Base-by-base conservation (phyloP, 1,140 invertebrate species). In the Scaptomyza graminum region DNA sequence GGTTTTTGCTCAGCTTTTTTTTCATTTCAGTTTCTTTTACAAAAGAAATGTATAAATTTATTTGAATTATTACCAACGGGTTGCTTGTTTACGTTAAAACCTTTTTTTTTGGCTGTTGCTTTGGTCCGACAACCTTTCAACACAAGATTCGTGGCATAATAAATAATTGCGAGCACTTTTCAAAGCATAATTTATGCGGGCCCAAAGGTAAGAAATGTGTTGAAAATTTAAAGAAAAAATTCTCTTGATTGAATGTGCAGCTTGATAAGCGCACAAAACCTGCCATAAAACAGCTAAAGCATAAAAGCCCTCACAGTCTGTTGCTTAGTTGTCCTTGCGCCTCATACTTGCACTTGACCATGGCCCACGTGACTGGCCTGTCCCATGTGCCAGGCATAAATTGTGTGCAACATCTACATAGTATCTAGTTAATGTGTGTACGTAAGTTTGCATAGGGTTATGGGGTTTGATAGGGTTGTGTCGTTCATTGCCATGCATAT, bases 121-220 rank as follows among this genome's bases (percentile, higher is more conserved):
- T 22, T 9, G 41, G 13, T 41, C 61, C 49, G 71, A 63, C 65
- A 69, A 56, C 37, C 65, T 79, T 83, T 83, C 79, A 82, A 64
- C 79, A 68, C 49, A 5, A 63, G 74, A 74, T 69, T 81, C 60
- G 73, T 67, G 71, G 67, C 75, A 83, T 76, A 79, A 83, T 83
- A 84, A 83, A 83, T 83, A 83, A 83, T 69, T 75, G 66, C 75
- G 71, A 50, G 50, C 61, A 69, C 55, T 65, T 70, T 83, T 3
- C 37, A 8, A 9, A 57, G 66, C 77, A 63, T 83, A 79, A 83
- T 83, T 83, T 83, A 83, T 83, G 79, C 71, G 65, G 71, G 80
- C 68, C 75, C 72, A 60, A 74, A 70, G 60, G 69, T 34, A 67
- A 61, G 25, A 54, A 34, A 44, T 39, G 41, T 8, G 18, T 15